Conservation (phyloP, 2,888 invertebrate species). For the Cantharis rustica region DNA sequence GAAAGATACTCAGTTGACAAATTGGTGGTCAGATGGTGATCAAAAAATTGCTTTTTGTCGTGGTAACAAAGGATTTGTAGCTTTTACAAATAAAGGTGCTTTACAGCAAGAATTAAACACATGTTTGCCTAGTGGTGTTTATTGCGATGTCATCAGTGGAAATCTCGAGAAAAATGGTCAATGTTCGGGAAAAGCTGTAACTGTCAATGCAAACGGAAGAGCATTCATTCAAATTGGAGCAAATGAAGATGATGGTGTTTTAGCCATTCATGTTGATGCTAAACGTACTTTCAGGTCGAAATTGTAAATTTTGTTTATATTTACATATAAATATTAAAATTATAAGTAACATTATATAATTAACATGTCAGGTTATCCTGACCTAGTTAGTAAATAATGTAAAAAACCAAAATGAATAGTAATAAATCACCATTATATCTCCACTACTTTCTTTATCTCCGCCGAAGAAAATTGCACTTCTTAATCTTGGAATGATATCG, state of each 20-base stretch:
- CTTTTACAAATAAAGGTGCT: slow-evolving; percentile 55
- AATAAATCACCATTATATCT: too few relatives aligned
- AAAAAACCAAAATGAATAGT: too few relatives aligned
- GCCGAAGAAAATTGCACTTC: too few relatives aligned
- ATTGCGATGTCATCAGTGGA: slow-evolving; percentile 89
- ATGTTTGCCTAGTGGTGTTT: slow-evolving; percentile 66
- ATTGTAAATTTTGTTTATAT: too few relatives aligned
- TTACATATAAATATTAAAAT: too few relatives aligned
- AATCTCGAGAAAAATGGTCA: slow-evolving; percentile 56
- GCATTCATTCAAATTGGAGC: slow-evolving; percentile 62
- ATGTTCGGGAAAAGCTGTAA: slow-evolving; percentile 71
- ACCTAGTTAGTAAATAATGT: too few relatives aligned
- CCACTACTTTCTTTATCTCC: too few relatives aligned
- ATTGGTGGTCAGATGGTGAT: slow-evolving; percentile 83
- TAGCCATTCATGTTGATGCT: slow-evolving; percentile 67
- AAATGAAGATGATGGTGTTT: slow-evolving; percentile 66
- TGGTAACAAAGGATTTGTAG: slow-evolving; percentile 72
- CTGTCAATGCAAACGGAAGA: slow-evolving; percentile 63
- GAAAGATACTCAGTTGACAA: slow-evolving; percentile 59
- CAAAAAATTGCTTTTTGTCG: slow-evolving; percentile 87
- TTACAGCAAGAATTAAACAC: slow-evolving; percentile 3
- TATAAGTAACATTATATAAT: too few relatives aligned
- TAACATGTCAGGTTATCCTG: too few relatives aligned
- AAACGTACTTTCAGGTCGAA: too few relatives aligned
- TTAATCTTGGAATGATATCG: too few relatives aligned